These are phyloP conservation scores for Eutolmus rufibarbis DNA, from an alignment of 2,888 invertebrate genomes.

Conservation along the genomic window DNA sequence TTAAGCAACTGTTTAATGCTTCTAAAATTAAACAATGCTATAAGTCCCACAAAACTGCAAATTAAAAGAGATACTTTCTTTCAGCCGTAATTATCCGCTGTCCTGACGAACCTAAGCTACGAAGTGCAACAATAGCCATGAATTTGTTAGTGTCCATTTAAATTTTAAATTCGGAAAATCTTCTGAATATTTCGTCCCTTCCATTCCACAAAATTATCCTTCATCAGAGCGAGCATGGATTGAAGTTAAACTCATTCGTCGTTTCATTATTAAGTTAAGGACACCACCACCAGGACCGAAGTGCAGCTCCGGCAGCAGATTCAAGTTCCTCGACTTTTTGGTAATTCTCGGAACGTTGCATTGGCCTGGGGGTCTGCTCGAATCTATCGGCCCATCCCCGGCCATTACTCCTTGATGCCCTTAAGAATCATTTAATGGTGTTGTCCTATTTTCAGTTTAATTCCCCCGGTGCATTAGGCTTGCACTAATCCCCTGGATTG, in stretches of 20 bases:
- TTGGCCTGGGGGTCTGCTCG: not conserved
- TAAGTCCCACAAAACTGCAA: not conserved
- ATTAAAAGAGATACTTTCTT: not conserved
- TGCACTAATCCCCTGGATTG: not conserved
- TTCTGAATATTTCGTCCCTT: not conserved
- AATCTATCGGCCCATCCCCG: not conserved
- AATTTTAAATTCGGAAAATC: not conserved
- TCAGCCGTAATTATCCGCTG: not conserved
- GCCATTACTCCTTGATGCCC: not conserved
- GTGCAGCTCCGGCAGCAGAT: no score
- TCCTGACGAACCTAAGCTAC: not conserved
- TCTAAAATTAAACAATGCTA: not conserved
- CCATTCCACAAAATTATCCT: not conserved
- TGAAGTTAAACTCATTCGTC: not conserved
- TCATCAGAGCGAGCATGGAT: not conserved
- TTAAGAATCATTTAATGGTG: not conserved
- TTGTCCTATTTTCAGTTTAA: not conserved
- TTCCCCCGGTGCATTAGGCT: not conserved
- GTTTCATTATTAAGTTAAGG: not conserved
- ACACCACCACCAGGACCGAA: not conserved
- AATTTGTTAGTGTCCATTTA: not conserved
- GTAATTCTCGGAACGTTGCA: not conserved
- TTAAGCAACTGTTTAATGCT: not conserved
- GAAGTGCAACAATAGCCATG: not conserved
- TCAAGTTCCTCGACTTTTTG: not conserved